Percentiles rank a stretch among this genome's conserved stretches.
These are phyloP conservation scores for Dinocampus coccinellae DNA, from an alignment of 2,888 invertebrate genomes.

Conservation along the genomic window DNA sequence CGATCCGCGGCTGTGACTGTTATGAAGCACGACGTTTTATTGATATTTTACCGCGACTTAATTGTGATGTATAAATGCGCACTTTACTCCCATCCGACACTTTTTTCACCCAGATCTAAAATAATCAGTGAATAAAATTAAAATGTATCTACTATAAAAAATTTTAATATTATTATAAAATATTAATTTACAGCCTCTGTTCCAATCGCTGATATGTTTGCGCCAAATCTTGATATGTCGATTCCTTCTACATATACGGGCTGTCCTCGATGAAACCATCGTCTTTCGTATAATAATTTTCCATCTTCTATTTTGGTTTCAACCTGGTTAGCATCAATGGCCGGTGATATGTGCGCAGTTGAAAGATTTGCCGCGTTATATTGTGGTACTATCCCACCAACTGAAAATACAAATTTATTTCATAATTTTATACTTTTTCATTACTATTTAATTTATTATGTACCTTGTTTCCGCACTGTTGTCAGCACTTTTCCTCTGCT, in stretches of 20 bases:
- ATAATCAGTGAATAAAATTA: constrained; percentile 58
- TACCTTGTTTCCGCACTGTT: constrained; percentile 73
- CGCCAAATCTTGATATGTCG: constrained; percentile 87
- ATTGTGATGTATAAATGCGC: constrained; percentile 85
- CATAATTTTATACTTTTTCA: constrained; percentile 10
- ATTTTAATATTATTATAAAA: no score
- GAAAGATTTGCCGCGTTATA: constrained; percentile 61
- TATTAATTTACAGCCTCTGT: constrained; percentile 85
- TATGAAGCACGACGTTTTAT: constrained; percentile 88
- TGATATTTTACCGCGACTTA: constrained; percentile 89
- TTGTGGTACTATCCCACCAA: constrained; percentile 58
- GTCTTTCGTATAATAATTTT: constrained; percentile 90
- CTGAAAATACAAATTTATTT: constrained; percentile 38
- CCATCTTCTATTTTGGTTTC: constrained; percentile 96
- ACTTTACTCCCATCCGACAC: constrained; percentile 83
- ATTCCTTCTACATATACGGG: constrained; percentile 92
- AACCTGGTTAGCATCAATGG: constrained; percentile 71
- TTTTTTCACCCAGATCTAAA: constrained; percentile 91
- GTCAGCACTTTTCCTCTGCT: constrained; percentile 74
- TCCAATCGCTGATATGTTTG: constrained; percentile 91
- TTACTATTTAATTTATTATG: constrained; percentile 14
- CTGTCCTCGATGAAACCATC: constrained; percentile 96
- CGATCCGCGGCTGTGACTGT: constrained; percentile 45
- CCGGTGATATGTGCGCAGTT: constrained; percentile 63
- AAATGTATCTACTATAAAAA: no score